Conservation (phyloP, 2,797 vertebrate genomes). For the Antennarius maculatus region DNA sequence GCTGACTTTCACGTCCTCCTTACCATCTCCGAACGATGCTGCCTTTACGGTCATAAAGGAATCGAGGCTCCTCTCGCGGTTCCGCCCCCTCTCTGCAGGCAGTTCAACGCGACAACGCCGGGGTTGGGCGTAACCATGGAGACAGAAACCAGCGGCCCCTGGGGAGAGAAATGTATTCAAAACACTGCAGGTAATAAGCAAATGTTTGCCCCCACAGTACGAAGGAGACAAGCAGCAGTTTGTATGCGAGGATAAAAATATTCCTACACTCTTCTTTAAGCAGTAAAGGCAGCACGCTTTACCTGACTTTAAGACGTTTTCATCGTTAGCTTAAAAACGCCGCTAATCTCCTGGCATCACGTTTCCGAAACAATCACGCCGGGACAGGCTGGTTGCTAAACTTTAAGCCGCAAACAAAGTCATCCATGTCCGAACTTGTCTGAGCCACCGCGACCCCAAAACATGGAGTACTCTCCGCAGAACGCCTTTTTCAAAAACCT, state of each 20-base stretch:
- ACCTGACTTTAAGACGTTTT: slow-evolving; percentile 4
- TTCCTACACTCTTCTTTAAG: too few relatives aligned
- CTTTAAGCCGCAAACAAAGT: slow-evolving; percentile 35
- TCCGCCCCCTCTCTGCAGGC: slow-evolving; percentile 46
- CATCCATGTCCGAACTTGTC: slow-evolving; percentile 48
- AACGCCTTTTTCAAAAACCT: neutral
- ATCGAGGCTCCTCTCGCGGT: slow-evolving; percentile 37
- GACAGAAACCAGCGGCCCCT: slow-evolving; percentile 69
- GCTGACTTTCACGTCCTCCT: slow-evolving; percentile 42
- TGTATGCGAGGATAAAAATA: neutral
- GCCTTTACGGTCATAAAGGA: slow-evolving; percentile 30
- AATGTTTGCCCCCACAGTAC: slow-evolving; percentile 27
- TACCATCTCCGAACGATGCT: slow-evolving; percentile 72
- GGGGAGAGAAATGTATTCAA: slow-evolving; percentile 48
- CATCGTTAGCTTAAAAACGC: slow-evolving; percentile 1
- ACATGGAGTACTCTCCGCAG: neutral
- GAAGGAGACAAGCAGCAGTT: neutral
- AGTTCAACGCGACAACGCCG: slow-evolving; percentile 39
- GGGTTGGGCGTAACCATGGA: slow-evolving; percentile 79
- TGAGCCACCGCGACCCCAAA: too few relatives aligned
- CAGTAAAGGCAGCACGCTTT: neutral
- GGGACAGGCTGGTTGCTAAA: slow-evolving; percentile 21
- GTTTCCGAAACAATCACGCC: slow-evolving; percentile 18
- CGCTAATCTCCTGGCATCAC: slow-evolving; percentile 27
- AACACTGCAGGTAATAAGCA: slow-evolving; percentile 54